A percentile compares a stretch with the other conserved stretches of the same genome.
Conservation (phyloP, 2,113 vertebrate genomes). For the Cheirogaleus medius region DNA sequence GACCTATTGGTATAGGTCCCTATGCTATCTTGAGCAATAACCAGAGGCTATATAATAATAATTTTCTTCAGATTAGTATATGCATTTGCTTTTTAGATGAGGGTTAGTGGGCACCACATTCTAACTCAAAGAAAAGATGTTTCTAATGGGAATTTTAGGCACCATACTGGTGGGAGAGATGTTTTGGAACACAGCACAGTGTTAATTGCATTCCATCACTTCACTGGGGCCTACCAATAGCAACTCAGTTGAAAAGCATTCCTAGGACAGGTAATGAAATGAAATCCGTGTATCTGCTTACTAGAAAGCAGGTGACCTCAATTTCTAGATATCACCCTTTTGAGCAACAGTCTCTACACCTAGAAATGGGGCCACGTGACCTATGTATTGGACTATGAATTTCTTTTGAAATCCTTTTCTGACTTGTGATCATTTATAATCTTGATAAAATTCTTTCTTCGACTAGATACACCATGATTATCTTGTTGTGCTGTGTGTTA, state of each 20-base stretch:
- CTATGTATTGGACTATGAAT: no score
- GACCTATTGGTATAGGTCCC: background rate
- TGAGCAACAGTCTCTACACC: background rate
- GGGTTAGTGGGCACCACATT: background rate
- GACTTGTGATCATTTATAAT: background rate
- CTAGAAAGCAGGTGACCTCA: background rate
- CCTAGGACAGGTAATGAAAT: background rate
- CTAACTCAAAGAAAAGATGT: background rate
- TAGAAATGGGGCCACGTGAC: background rate
- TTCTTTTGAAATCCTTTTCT: background rate
- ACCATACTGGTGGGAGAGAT: no score
- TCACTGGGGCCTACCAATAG: background rate
- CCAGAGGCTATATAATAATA: background rate
- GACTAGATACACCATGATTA: background rate
- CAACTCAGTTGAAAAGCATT: background rate
- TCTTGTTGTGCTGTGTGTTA: background rate
- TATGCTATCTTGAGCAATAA: background rate
- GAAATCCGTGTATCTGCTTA: background rate
- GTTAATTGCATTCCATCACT: background rate
- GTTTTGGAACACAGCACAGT: background rate
- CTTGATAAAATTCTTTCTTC: background rate
- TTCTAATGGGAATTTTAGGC: background rate
- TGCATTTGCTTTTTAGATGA: background rate
- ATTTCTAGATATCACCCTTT: background rate
- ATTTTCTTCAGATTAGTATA: background rate